phyloP scores from a whole-genome alignment of 2,113 vertebrate genomes.

The Myotis brandtii region DNA sequence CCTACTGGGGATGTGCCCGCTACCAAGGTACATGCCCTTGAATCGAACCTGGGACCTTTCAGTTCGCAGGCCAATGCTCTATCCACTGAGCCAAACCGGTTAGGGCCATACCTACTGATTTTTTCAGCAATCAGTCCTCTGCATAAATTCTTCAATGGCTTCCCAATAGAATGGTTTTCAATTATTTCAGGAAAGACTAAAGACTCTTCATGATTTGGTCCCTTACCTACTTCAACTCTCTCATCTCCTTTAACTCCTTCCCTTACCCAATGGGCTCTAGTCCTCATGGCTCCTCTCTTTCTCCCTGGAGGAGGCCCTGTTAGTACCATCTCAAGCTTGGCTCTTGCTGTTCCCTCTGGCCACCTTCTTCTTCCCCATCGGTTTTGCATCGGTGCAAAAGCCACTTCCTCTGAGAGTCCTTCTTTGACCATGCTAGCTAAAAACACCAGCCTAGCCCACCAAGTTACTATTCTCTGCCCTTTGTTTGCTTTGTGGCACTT shows the following conservation, averaged over 20 bases:
- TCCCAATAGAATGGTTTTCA: not conserved
- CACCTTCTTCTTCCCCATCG: not conserved
- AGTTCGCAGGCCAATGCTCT: too few relatives aligned
- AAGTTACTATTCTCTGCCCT: not conserved
- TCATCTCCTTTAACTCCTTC: not conserved
- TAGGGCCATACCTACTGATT: not conserved
- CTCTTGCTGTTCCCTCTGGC: not conserved
- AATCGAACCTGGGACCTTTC: too few relatives aligned
- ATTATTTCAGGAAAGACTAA: not conserved
- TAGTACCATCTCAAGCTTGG: rapidly evolving
- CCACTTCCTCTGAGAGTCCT: not conserved
- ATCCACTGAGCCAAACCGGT: too few relatives aligned
- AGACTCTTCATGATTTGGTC: not conserved
- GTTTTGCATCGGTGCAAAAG: not conserved
- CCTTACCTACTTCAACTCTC: not conserved
- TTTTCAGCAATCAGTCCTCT: not conserved
- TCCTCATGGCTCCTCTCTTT: not conserved
- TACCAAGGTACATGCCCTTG: too few relatives aligned
- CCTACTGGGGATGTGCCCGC: too few relatives aligned
- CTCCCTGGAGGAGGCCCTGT: not conserved
- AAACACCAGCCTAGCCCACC: not conserved
- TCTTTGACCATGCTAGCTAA: not conserved
- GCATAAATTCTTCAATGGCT: not conserved
- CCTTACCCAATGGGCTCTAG: not conserved
- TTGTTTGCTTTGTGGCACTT: not conserved